phyloP scores from a whole-genome alignment of 2,113 vertebrate species.

The Oriolus oriolus region DNA sequence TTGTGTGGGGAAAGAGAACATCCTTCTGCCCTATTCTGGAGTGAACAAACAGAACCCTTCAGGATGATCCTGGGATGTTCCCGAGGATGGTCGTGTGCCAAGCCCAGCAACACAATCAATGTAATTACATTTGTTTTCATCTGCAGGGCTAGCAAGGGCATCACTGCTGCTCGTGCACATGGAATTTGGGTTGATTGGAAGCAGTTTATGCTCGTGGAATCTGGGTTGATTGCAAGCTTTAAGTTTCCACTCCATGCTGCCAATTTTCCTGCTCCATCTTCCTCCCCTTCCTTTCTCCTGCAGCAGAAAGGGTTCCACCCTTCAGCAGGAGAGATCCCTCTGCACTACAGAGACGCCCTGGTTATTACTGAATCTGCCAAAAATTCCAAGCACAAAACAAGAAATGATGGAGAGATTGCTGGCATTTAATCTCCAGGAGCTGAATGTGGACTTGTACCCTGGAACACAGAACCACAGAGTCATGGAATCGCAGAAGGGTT shows the following conservation, averaged over 20 bases:
- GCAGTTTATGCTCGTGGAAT: neutral
- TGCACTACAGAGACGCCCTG: too few species aligned
- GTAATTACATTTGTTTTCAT: neutral
- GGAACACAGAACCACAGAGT: neutral
- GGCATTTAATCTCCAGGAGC: neutral
- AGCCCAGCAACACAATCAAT: neutral
- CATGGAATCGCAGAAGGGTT: neutral
- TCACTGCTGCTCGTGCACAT: fast-evolving
- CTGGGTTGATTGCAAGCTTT: neutral
- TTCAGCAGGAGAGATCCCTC: neutral
- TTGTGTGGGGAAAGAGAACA: neutral
- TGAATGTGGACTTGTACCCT: neutral
- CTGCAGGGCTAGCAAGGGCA: neutral
- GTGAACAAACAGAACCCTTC: neutral
- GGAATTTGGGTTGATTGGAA: neutral
- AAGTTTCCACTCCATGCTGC: fast-evolving
- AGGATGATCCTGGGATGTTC: neutral
- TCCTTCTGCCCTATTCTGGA: neutral
- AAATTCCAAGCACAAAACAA: neutral
- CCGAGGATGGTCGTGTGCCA: neutral
- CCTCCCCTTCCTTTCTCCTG: neutral
- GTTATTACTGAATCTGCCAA: neutral
- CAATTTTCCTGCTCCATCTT: neutral
- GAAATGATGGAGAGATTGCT: neutral
- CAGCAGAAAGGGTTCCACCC: neutral